Evolutionary conservation across 2,113 vertebrate species (phyloP), one percentile per base, ranked within the genome.

Genomic region (Strix uralensis): DNA sequence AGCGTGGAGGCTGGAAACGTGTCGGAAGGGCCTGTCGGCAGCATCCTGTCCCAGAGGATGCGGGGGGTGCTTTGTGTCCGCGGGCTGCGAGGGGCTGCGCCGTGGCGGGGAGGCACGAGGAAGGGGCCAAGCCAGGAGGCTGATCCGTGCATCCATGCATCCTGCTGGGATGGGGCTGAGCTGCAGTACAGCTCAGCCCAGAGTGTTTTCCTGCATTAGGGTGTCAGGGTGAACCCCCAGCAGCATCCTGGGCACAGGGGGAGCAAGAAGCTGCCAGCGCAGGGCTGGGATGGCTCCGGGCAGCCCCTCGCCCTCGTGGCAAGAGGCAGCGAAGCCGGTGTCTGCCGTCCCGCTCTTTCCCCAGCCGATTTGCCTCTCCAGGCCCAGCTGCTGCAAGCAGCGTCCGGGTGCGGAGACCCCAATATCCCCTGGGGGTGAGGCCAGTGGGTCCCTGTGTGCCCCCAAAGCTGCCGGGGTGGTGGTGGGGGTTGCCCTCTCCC

Each of bases 71-170:
- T 70, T 13, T 0, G 19, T 13, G 40, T 34, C 59, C 2, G 1
- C 1, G 23, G 40, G 8, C 34, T 51, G 36, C 3, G 1, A 47
- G 88, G 51, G 52, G 71, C 87, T 36, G 65, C 3, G 4, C 9
- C 11, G 1, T 6, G 0, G 18, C 1, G 15, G 30, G 29, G 42
- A 46, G 26, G 3, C 1, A 5, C 0, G 5, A 36, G 86, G 57
- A 71, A 42, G n/a, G 72, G 87, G 38, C 38, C 2, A 25, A 74
- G 65, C 16, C 1, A 30, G 69, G 20, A 32, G 8, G 75, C 85
- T 71, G 51, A 44, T 81, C 47, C 74, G 0, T n/a, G 46, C 11
- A 47, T 52, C 38, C 19, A 0, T 15, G 34, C 34, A 7, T 92
- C 79, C 57, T 2, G 0, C 23, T 1, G 3, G 86, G 58, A 65